Conservation (phyloP, 2,888 invertebrate species). For the Terebella lapidaria region DNA sequence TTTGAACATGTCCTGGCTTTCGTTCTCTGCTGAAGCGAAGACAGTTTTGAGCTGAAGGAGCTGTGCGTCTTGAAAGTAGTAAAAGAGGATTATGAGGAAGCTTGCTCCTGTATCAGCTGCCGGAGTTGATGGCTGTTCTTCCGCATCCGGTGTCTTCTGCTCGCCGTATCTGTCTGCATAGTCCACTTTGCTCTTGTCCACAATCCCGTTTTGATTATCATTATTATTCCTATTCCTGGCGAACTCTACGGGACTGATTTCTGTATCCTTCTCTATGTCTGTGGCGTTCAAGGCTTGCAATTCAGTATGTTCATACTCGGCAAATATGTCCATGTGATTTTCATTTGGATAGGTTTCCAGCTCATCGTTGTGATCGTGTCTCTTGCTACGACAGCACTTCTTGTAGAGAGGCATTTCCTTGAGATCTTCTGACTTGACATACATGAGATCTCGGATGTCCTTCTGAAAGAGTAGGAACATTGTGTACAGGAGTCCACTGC, state of each 20-base stretch:
- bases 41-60: conserved; percentile 24
- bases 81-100: conserved; percentile 27
- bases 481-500: conserved; percentile 22
- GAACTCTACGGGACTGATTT: background rate
- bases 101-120: conserved; percentile 21
- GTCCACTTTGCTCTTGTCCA: conserved; percentile 3
- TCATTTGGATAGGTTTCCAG: background rate
- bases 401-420: conserved; percentile 6
- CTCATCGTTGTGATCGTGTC: background rate
- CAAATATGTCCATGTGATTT: background rate
- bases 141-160: background rate
- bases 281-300: background rate
- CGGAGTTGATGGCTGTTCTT: conserved; percentile 1
- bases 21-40: conserved; percentile 15
- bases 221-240: background rate
- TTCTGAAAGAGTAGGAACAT: conserved; percentile 28
- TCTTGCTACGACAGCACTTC: too few relatives aligned
- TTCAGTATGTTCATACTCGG: background rate
- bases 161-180: background rate
- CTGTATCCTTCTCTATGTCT: background rate
- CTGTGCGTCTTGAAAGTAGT: conserved; percentile 27
- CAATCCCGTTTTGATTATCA: background rate
- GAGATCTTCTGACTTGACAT: conserved; percentile 11
- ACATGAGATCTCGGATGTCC: conserved; percentile 28
- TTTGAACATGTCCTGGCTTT: conserved; percentile 15